phyloP scores from a whole-genome alignment of 1,140 invertebrate genomes.

The Nomia melanderi region DNA sequence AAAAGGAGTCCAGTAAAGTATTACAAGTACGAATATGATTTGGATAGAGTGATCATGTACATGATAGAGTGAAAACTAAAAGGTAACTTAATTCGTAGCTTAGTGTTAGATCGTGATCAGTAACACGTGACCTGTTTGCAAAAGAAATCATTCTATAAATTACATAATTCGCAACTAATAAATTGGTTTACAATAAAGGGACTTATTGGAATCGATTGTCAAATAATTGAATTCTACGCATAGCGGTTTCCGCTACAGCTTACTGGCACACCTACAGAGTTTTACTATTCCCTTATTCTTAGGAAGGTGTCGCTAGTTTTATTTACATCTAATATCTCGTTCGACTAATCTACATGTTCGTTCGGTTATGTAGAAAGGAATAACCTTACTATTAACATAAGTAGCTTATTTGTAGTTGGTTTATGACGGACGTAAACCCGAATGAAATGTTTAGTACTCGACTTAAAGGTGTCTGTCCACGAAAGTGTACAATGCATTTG shows the following conservation, averaged over 20 bases:
- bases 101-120: neutral
- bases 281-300: conserved; percentile 2
- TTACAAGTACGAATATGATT: neutral
- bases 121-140: neutral
- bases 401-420: neutral
- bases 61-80: neutral
- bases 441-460: neutral
- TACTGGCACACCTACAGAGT: neutral
- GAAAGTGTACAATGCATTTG: neutral
- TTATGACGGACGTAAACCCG: neutral
- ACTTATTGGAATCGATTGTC: neutral
- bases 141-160: neutral
- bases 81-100: neutral
- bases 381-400: conserved; percentile 7
- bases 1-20: neutral
- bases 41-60: neutral
- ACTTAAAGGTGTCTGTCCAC: neutral
- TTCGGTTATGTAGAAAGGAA: neutral
- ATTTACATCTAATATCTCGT: neutral
- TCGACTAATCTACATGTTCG: neutral
- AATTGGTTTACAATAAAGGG: neutral
- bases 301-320: neutral
- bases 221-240: neutral
- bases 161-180: neutral
- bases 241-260: conserved; percentile 6